Evolutionary conservation across 2,797 vertebrate species (phyloP), one percentile per base, ranked within the genome.

Genomic region (Leuciscus waleckii): DNA sequence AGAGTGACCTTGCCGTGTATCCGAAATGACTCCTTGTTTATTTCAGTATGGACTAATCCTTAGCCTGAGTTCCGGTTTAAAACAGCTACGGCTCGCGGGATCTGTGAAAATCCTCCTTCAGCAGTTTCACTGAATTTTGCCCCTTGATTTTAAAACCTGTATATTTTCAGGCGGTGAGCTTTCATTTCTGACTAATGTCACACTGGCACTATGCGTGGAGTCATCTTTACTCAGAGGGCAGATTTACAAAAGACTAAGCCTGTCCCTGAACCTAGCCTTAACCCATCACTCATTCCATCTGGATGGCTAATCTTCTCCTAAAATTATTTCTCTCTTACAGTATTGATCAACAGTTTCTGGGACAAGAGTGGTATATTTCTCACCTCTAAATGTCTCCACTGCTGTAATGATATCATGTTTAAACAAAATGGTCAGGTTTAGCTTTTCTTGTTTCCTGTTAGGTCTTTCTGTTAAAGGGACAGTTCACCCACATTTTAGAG

Each of bases 151-250:
- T 74, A 19, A 74, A 80, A 35, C 79, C 41, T 46, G 41, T 63
- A 26, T 49, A 35, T 74, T 80, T 49, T 81, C 43, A 69, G 14
- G 58, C 70, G 51, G 26, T 63, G 70, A 51, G 41, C 71, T 75
- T 75, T 74, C 67, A 54, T 46, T 83, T 74, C 29, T 49, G 81
- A 75, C 54, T 83, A 46, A 83, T 75, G 41, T 65, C 56, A 80
- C 58, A 46, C 63, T 49, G 78, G 56, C 77, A 61, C 23, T 35
- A 8, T 67, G 71, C 14, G 65, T 26, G 65, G 49, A 76, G 35
- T 67, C 49, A 82, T 68, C 26, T 61, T 78, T 68, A 35, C 37
- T 35, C 23, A 26, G 54, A 75, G 81, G 70, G 70, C 39, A 63
- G 29, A 75, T 79, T 85, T 46, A 37, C n/a, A 71, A 46, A 43